Conservation (phyloP, 2,113 vertebrate species). For the Rhipidura dahli region DNA sequence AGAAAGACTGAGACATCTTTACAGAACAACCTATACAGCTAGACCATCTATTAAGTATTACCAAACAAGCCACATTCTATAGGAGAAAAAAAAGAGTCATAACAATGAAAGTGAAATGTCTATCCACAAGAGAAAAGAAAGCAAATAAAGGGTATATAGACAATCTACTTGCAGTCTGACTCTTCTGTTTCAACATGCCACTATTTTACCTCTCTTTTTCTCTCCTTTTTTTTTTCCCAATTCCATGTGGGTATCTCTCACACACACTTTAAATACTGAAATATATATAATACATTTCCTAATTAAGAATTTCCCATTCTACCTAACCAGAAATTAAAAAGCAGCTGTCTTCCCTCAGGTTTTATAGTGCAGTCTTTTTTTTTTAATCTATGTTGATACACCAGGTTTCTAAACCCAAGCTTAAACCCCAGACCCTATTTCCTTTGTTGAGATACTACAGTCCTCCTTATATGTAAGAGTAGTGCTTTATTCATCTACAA, state of each 20-base stretch:
- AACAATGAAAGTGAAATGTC: neutral
- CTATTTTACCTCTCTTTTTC: neutral
- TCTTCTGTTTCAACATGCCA: neutral
- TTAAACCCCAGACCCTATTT: neutral
- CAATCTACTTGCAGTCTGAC: neutral
- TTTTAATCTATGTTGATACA: neutral
- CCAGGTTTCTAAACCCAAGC: neutral
- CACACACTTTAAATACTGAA: neutral
- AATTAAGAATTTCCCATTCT: neutral
- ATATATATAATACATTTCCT: neutral
- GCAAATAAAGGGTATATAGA: neutral
- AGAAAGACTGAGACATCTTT: neutral
- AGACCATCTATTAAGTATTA: neutral
- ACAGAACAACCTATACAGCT: neutral
- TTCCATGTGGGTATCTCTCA: neutral
- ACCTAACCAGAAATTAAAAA: neutral
- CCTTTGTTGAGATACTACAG: neutral
- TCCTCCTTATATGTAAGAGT: neutral
- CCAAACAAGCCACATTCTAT: neutral
- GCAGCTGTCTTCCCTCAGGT: neutral
- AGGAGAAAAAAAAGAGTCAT: fast-evolving
- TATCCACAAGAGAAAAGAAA: neutral
- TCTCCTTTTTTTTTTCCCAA: neutral
- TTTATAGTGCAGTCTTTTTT: neutral
- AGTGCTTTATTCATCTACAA: neutral